A percentile compares a stretch with the other conserved stretches of the same genome.
Conservation (phyloP, 2,888 invertebrate species). For the Elmis aenea region DNA sequence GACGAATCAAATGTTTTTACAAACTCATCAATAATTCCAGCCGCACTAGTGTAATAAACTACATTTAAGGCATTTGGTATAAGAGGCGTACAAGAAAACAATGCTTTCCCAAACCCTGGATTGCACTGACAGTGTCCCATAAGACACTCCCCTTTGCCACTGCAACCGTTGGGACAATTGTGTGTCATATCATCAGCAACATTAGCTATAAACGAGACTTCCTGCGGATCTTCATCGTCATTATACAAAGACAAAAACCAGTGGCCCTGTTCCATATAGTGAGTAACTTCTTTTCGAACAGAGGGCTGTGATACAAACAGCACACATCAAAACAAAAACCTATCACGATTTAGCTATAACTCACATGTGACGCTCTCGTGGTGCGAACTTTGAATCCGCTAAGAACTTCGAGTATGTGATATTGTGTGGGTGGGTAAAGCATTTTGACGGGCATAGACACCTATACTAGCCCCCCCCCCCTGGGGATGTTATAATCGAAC, state of each 20-base stretch:
- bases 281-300: conserved; percentile 86
- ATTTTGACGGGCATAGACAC: conserved; percentile 90
- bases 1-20: conserved; percentile 1
- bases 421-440: conserved; percentile 94
- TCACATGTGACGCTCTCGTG: conserved; percentile 81
- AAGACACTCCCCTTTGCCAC: conserved; percentile 93
- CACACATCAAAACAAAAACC: neutral
- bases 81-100: conserved; percentile 1
- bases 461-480: conserved; percentile 78
- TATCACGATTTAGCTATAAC: conserved; percentile 40
- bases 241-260: conserved; percentile 97
- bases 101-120: conserved; percentile 77
- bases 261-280: conserved; percentile 93
- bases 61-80: conserved; percentile 1
- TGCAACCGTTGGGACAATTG: conserved; percentile 94
- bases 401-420: conserved; percentile 91
- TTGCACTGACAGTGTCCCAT: conserved; percentile 94
- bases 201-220: conserved; percentile 76
- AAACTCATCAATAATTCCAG: conserved; percentile 1
- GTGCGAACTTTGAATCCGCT: conserved; percentile 85
- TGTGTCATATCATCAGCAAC: conserved; percentile 90
- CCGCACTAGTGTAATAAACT: conserved; percentile 2
- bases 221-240: conserved; percentile 88
- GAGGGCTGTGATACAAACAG: conserved; percentile 56
- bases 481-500: conserved; percentile 88